These are phyloP conservation scores for Metopolophium dirhodum DNA, from an alignment of 1,140 invertebrate species.

Conservation along the genomic window DNA sequence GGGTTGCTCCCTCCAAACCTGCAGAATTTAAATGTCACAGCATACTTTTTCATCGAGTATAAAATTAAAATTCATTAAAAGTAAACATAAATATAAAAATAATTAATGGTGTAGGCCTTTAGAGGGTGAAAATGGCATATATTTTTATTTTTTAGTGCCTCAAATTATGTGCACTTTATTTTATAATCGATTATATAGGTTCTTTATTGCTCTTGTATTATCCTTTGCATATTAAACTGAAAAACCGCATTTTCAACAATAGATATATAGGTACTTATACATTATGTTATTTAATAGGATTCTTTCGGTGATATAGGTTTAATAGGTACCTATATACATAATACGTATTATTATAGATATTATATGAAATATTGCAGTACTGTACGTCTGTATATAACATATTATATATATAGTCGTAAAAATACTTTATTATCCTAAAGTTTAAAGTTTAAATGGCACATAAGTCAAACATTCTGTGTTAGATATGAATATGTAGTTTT, in stretches of 20 bases:
- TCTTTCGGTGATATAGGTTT: not conserved
- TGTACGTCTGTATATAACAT: not conserved
- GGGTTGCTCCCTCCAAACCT: not conserved
- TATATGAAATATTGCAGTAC: not conserved
- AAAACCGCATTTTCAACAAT: not conserved
- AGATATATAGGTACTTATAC: not conserved
- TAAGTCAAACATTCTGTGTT: not conserved
- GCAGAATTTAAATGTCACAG: not conserved
- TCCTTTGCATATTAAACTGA: not conserved
- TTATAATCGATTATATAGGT: constrained; percentile 24
- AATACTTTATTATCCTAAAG: not conserved
- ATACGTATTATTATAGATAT: not conserved
- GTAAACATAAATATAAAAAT: constrained; percentile 20
- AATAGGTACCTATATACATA: not conserved
- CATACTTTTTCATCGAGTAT: not conserved
- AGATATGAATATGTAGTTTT: too few species aligned
- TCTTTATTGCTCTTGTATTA: constrained; percentile 32
- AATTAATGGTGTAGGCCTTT: not conserved
- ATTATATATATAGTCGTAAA: not conserved
- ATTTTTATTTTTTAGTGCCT: not conserved
- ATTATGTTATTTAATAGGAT: not conserved
- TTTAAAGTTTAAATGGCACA: not conserved
- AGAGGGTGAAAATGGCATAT: constrained; percentile 13
- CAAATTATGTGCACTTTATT: not conserved
- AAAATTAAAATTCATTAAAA: constrained; percentile 56